Conservation (phyloP, 1,140 invertebrate genomes). For the Eufriesea mexicana region DNA sequence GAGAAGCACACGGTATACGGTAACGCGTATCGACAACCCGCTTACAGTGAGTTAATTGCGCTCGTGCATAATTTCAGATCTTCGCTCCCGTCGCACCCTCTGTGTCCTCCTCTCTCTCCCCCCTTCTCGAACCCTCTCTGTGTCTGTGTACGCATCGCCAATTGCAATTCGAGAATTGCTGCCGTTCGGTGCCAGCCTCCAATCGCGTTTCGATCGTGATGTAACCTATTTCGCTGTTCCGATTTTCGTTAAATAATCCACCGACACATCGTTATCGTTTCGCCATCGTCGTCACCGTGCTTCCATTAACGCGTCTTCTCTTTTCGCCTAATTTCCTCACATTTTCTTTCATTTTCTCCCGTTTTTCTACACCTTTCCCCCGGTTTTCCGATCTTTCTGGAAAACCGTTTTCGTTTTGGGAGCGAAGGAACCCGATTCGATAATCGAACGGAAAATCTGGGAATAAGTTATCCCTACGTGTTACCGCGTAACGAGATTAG, state of each 20-base stretch:
- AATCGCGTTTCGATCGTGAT: constrained; percentile 10
- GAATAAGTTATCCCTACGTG: too few species aligned
- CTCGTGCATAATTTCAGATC: constrained; percentile 55
- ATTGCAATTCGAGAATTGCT: constrained; percentile 27
- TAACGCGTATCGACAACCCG: constrained; percentile 56
- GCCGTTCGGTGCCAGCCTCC: background rate
- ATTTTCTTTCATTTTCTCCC: too few species aligned
- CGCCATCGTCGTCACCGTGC: too few species aligned
- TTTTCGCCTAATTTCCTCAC: too few species aligned
- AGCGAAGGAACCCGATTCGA: too few species aligned
- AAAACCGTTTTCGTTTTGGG: too few species aligned
- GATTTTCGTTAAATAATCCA: background rate
- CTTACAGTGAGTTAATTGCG: constrained; percentile 53
- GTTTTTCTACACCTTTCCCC: too few species aligned
- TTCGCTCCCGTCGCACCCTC: constrained; percentile 43
- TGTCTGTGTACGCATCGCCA: constrained; percentile 1
- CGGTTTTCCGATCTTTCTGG: too few species aligned
- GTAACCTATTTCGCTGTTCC: constrained; percentile 3
- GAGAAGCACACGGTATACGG: constrained; percentile 30
- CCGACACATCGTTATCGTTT: background rate
- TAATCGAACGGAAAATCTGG: too few species aligned
- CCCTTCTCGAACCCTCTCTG: background rate
- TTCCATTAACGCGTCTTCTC: too few species aligned
- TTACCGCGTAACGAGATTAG: background rate
- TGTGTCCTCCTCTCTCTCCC: too few species aligned